phyloP scores from a whole-genome alignment of 2,888 invertebrate genomes.

The Polydrusus tereticollis region DNA sequence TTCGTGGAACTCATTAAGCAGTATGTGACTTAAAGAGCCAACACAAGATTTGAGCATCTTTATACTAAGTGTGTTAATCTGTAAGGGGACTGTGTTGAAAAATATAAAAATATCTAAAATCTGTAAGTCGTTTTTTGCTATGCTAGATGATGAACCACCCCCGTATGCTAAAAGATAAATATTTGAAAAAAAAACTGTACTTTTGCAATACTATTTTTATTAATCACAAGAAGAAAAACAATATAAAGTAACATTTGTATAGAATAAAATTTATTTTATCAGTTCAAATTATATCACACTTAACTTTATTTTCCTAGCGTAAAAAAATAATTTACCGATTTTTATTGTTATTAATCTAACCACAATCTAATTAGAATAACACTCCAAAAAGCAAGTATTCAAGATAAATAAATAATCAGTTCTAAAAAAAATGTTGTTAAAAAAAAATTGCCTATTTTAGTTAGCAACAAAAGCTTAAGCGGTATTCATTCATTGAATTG shows the following conservation, averaged over 20 bases:
- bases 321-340: conserved; percentile 33
- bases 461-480: too few relatives aligned
- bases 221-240: conserved; percentile 28
- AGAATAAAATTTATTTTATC: conserved; percentile 25
- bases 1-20: too few relatives aligned
- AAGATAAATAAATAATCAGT: too few relatives aligned
- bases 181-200: background rate
- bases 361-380: background rate
- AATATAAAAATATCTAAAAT: too few relatives aligned
- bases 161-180: too few relatives aligned
- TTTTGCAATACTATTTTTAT: conserved; percentile 8
- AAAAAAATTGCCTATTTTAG: background rate
- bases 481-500: too few relatives aligned
- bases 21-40: too few relatives aligned
- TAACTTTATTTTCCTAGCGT: conserved; percentile 8
- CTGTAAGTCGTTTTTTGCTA: background rate
- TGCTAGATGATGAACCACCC: too few relatives aligned
- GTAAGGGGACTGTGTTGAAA: too few relatives aligned
- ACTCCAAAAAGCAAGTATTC: conserved; percentile 1
- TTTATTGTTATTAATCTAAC: conserved; percentile 20
- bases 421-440: too few relatives aligned
- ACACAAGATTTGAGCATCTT: too few relatives aligned
- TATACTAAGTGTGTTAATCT: too few relatives aligned
- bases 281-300: conserved; percentile 40
- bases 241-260: conserved; percentile 25